These are phyloP conservation scores for Diarsia mendica DNA, from an alignment of 2,888 invertebrate genomes.

Conservation along the genomic window DNA sequence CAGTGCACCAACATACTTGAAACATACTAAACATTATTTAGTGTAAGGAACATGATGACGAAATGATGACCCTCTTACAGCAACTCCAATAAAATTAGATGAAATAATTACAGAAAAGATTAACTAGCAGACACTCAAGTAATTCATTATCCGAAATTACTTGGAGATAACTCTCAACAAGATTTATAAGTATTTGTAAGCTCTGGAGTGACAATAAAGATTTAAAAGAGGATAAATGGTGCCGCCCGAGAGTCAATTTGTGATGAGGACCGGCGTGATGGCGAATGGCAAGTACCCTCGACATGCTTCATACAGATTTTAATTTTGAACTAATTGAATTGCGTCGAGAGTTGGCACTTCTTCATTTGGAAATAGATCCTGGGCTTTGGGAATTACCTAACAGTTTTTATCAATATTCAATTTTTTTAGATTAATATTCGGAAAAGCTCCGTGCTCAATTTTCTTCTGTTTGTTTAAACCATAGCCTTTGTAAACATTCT, in stretches of 20 bases:
- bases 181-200: conserved; percentile 37
- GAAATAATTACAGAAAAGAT: not conserved
- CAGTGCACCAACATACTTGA: not conserved
- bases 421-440: not conserved
- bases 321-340: conserved; percentile 60
- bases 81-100: not conserved
- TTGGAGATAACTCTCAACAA: conserved; percentile 27
- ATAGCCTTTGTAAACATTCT: too few species aligned
- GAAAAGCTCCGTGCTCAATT: not conserved
- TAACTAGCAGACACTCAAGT: conserved; percentile 11
- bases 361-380: conserved; percentile 11
- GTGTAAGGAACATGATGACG: not conserved
- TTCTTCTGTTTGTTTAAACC: too few species aligned
- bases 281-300: conserved; percentile 47
- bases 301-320: conserved; percentile 51
- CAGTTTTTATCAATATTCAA: not conserved
- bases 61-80: not conserved
- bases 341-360: conserved; percentile 25
- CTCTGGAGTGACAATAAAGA: conserved; percentile 58
- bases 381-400: conserved; percentile 1
- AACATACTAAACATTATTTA: not conserved
- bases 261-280: conserved; percentile 43
- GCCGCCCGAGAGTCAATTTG: conserved; percentile 55
- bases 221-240: conserved; percentile 52
- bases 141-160: conserved; percentile 44